Evolutionary conservation across 2,797 vertebrate species (phyloP).

Genomic region (Siniperca undulata): DNA sequence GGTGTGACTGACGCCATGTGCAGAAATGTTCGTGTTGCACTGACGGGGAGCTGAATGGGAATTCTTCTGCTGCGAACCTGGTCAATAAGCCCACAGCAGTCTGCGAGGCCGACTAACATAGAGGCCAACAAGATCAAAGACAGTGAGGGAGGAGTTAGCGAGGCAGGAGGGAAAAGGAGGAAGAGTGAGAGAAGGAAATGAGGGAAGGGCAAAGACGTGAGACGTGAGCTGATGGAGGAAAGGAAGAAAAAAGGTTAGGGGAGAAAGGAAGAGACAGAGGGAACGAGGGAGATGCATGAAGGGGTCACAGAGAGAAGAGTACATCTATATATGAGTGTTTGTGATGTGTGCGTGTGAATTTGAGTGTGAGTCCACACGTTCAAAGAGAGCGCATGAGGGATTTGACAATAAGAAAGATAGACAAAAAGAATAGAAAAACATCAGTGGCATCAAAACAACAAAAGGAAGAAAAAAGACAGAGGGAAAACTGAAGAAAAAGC

Average conservation of each 20-base stretch:
- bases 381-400: conserved; percentile 62
- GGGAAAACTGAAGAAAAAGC: conserved; percentile 42
- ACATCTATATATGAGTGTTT: conserved; percentile 25
- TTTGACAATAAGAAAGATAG: conserved; percentile 59
- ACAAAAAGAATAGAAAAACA: conserved; percentile 51
- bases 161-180: conserved; percentile 13
- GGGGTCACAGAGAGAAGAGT: conserved; percentile 26
- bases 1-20: conserved; percentile 22
- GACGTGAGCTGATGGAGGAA: conserved; percentile 14
- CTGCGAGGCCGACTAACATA: conserved; percentile 15
- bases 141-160: not conserved
- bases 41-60: conserved; percentile 24
- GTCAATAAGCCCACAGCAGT: conserved; percentile 44
- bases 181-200: not conserved
- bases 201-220: not conserved
- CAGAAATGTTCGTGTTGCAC: conserved; percentile 20
- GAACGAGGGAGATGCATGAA: conserved; percentile 20
- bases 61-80: conserved; percentile 39
- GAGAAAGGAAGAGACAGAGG: conserved; percentile 9
- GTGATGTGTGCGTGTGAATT: conserved; percentile 40
- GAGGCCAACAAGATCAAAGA: conserved; percentile 30
- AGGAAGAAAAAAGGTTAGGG: conserved; percentile 7
- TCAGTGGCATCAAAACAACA: conserved; percentile 65
- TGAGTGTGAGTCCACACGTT: conserved; percentile 44
- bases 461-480: conserved; percentile 47